These are phyloP conservation scores for Passer montanus DNA, from an alignment of 2,113 vertebrate genomes.

Conservation along the genomic window DNA sequence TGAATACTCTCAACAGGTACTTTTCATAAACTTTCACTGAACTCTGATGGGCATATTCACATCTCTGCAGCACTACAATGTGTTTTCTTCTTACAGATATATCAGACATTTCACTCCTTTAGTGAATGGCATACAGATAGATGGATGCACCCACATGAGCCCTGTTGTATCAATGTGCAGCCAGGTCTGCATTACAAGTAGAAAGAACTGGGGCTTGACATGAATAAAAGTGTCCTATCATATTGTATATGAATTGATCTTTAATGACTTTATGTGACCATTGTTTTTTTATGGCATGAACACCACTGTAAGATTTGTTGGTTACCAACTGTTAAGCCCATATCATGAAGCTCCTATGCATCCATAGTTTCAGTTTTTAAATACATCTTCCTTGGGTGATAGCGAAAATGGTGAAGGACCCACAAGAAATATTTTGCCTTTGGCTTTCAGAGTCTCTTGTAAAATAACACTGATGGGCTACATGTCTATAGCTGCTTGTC, in stretches of 20 bases:
- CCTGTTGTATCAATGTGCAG: not conserved
- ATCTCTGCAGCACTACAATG: not conserved
- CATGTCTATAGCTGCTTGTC: fast-evolving
- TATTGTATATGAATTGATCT: not conserved
- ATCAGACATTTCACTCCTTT: not conserved
- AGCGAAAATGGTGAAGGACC: not conserved
- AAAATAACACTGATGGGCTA: not conserved
- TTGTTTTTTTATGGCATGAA: not conserved
- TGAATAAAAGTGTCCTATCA: not conserved
- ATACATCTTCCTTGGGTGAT: not conserved
- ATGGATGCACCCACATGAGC: not conserved
- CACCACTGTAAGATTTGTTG: not conserved
- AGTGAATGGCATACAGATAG: not conserved
- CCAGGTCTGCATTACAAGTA: not conserved
- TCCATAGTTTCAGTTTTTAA: not conserved
- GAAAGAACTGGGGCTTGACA: not conserved
- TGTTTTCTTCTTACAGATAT: not conserved
- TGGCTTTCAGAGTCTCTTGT: not conserved
- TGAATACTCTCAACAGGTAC: not conserved
- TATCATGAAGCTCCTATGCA: not conserved
- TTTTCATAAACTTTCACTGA: not conserved
- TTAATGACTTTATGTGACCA: not conserved
- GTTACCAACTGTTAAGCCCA: not conserved
- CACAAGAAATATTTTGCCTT: not conserved
- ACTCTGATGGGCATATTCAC: not conserved